These are phyloP conservation scores for Drosophila limbata DNA, from an alignment of 2,888 invertebrate genomes.

Conservation along the genomic window DNA sequence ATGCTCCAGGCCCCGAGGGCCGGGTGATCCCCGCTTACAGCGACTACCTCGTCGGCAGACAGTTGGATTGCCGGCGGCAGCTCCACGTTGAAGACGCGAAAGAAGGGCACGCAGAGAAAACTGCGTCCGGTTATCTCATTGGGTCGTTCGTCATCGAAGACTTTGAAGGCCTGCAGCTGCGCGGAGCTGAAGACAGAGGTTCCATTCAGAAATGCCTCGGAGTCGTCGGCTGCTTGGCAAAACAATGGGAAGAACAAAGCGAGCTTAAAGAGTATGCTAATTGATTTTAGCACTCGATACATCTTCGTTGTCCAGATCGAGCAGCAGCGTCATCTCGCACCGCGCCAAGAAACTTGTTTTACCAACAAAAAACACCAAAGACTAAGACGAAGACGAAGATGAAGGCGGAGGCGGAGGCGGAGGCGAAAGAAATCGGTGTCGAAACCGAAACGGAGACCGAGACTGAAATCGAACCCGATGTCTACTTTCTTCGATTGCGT, in stretches of 20 bases:
- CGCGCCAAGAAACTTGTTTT: conserved; percentile 64
- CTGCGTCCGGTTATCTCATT: conserved; percentile 57
- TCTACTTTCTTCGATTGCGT: conserved; percentile 38
- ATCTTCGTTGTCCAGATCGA: conserved; percentile 62
- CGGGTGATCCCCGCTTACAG: conserved; percentile 89
- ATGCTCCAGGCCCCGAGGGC: conserved; percentile 91
- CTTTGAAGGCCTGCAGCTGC: conserved; percentile 56
- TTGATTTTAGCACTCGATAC: conserved; percentile 76
- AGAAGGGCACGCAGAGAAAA: conserved; percentile 74
- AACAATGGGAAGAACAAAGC: conserved; percentile 45
- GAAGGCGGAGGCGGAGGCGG: conserved; percentile 4
- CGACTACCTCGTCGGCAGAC: conserved; percentile 88
- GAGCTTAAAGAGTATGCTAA: conserved; percentile 70
- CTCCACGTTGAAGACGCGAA: conserved; percentile 82
- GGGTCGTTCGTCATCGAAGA: conserved; percentile 60
- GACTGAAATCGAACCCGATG: conserved; percentile 8
- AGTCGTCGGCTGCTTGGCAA: conserved; percentile 12
- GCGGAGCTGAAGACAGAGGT: conserved; percentile 49
- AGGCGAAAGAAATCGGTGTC: conserved; percentile 12
- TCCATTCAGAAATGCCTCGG: conserved; percentile 50
- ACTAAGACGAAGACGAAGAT: background rate
- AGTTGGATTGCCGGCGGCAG: conserved; percentile 85
- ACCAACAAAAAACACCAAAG: conserved; percentile 15
- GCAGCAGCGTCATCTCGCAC: conserved; percentile 60
- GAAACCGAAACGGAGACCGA: background rate